Base-by-base conservation (phyloP, 35 echinoderm and acorn worm species). In the Lytechinus variegatus region DNA sequence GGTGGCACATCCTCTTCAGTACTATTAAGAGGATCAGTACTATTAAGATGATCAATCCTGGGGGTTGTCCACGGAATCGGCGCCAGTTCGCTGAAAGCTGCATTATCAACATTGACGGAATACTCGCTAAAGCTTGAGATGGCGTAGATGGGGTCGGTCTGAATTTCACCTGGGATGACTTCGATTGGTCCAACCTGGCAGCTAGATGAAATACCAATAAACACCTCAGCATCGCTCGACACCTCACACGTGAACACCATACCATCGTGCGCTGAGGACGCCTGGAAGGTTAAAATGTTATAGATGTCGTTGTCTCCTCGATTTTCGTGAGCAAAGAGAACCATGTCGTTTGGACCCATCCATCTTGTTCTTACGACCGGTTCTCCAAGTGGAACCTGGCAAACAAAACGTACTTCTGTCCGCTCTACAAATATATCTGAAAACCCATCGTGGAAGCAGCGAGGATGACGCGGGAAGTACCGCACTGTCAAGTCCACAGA, bases 211-310 rank as follows among this genome's bases (percentile, higher is more conserved):
- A 27, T 13, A 57, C 92, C 92, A 6, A 54, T 33, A 16, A 55
- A 93, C 28, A 44, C 88, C 28, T 90, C 16, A 10, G 53, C 92
- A 54, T 93, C 54, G 55, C 92, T 93, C 57, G 92, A 53, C 8
- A 93, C 92, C 53, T 93, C 53, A 57, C 92, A 93, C 8, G 92
- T 93, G 92, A 93, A 93, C 57, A 28, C 55, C 92, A 93, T 93
- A 55, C 54, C 92, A 93, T 93, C 11, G 54, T 93, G 92, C 12
- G 92, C 16, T 4, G 54, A 27, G 16, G 92, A 54, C 7, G 54
- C 92, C 92, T 54, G 52, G 53, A 93, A 93, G 1, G 92, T 28
- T 11, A 93, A 44, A 27, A 54, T 93, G 54, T 93, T 93, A 10
- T 19, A 27, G 11, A 93, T 57, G 11, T n/a, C 27, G 8, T 24